Evolutionary conservation across 2,888 invertebrate genomes (phyloP).

Genomic region (Odontocolon sp.): DNA sequence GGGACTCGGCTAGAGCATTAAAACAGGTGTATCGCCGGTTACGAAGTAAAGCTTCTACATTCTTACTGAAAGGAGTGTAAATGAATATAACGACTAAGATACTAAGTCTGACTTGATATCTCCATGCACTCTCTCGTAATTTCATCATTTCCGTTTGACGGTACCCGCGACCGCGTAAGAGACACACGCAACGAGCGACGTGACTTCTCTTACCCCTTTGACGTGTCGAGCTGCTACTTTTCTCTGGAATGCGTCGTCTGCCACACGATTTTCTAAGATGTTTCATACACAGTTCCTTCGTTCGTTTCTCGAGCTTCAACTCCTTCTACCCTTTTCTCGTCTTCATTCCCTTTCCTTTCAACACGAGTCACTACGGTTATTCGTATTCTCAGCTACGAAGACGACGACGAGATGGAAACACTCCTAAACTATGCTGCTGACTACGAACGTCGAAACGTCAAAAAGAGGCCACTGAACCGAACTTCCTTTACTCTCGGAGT

Average conservation of each 20-base stretch:
- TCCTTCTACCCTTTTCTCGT: not conserved
- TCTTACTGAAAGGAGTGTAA: no score
- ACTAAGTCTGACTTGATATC: constrained; percentile 61
- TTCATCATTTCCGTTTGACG: constrained; percentile 71
- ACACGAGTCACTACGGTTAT: no score
- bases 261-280: constrained; percentile 62
- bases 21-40: no score
- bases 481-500: constrained; percentile 43
- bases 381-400: not conserved
- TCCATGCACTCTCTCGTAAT: constrained; percentile 66
- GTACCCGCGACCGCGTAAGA: constrained; percentile 62
- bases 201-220: constrained; percentile 65
- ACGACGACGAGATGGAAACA: constrained; percentile 6
- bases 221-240: constrained; percentile 41
- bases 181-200: constrained; percentile 60
- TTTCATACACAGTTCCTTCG: constrained; percentile 65
- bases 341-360: not conserved
- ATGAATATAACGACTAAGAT: no score
- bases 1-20: no score
- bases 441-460: constrained; percentile 46
- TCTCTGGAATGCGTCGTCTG: constrained; percentile 34
- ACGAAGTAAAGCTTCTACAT: no score
- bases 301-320: constrained; percentile 23
- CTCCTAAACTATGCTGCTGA: constrained; percentile 27
- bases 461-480: constrained; percentile 59